These are phyloP conservation scores for Macrophya annulata DNA, from an alignment of 2,888 invertebrate genomes.

Conservation along the genomic window DNA sequence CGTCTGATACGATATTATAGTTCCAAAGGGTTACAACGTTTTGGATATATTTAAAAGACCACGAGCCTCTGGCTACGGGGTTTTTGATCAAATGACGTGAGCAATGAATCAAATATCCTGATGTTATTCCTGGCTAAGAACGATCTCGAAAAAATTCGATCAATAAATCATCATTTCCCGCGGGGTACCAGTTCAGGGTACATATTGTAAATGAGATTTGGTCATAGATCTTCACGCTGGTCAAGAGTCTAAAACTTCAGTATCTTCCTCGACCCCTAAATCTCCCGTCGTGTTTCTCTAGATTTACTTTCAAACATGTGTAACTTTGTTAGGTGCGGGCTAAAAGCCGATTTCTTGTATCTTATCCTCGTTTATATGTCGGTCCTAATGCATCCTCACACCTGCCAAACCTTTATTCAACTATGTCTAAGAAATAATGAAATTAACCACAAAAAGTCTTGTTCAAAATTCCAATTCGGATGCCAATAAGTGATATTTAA, in stretches of 20 bases:
- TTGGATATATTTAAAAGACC: background rate
- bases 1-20: background rate
- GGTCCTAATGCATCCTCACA: background rate
- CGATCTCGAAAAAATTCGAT: constrained; percentile 44
- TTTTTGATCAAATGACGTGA: constrained; percentile 12
- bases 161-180: constrained; percentile 54
- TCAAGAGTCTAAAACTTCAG: constrained; percentile 23
- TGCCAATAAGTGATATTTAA: constrained; percentile 12
- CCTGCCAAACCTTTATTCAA: background rate
- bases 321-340: constrained; percentile 35
- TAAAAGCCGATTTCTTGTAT: constrained; percentile 1
- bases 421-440: background rate
- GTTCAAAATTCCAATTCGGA: background rate
- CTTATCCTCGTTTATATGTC: background rate
- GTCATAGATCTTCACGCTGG: constrained; percentile 67
- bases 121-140: background rate
- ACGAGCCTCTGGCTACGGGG: background rate
- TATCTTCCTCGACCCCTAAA: constrained; percentile 23
- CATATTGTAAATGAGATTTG: constrained; percentile 67
- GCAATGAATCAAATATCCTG: constrained; percentile 43
- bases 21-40: background rate
- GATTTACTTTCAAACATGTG: constrained; percentile 50
- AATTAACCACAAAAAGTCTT: background rate
- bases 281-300: constrained; percentile 42
- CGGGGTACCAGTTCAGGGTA: constrained; percentile 39